Percentiles rank a stretch among this genome's conserved stretches.
Conservation (phyloP, 2,113 vertebrate species). For the Cyphomyrus discorhynchus region DNA sequence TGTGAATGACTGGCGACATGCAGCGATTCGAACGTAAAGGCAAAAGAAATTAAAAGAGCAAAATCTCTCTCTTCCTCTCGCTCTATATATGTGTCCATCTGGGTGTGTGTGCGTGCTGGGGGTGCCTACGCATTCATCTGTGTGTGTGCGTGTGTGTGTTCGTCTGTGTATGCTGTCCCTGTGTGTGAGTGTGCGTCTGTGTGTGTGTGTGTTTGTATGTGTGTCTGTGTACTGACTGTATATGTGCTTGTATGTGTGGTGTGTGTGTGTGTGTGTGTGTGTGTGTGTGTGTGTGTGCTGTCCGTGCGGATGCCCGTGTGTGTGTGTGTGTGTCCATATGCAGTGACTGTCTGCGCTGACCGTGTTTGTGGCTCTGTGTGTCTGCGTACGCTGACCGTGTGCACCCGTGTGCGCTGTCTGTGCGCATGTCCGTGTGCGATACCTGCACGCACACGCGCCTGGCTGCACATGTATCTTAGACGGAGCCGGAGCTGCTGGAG, state of each 20-base stretch:
- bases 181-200: conserved; percentile 5
- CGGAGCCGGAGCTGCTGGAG: conserved; percentile 86
- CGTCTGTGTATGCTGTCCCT: not conserved
- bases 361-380: conserved; percentile 19
- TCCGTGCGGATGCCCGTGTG: not conserved
- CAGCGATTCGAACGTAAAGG: conserved; percentile 29
- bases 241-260: not conserved
- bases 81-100: conserved; percentile 15
- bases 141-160: not conserved
- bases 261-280: conserved; percentile 12
- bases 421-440: not conserved
- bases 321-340: not conserved
- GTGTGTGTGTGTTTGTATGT: conserved; percentile 13
- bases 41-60: not conserved
- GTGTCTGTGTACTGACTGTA: conserved; percentile 16
- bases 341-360: conserved; percentile 8
- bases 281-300: not conserved
- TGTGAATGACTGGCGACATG: conserved; percentile 36
- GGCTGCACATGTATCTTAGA: conserved; percentile 60
- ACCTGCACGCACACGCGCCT: conserved; percentile 2
- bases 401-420: not conserved
- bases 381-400: not conserved
- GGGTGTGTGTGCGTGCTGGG: not conserved
- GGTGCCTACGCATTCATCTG: not conserved
- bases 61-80: conserved; percentile 8